These are phyloP conservation scores for Sebastolobus alascanus DNA, from an alignment of 2,797 vertebrate genomes.

Conservation along the genomic window DNA sequence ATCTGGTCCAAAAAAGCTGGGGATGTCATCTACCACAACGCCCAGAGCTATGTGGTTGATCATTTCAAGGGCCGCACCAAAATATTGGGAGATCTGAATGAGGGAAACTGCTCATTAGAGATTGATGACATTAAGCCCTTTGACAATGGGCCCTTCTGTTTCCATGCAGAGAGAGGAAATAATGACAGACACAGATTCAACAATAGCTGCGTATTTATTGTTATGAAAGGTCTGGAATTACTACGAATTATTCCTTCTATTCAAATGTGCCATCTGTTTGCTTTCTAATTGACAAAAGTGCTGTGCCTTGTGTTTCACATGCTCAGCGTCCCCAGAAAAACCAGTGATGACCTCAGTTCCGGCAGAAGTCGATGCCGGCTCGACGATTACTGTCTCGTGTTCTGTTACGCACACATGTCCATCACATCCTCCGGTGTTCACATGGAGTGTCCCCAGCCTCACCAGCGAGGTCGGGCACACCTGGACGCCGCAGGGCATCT, in stretches of 20 bases:
- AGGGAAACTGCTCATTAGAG: slow-evolving; percentile 74
- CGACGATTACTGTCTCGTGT: slow-evolving; percentile 58
- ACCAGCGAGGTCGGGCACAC: slow-evolving; percentile 39
- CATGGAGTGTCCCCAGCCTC: slow-evolving; percentile 66
- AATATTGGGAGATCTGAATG: slow-evolving; percentile 62
- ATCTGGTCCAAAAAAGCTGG: slow-evolving; percentile 68
- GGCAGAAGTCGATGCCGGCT: slow-evolving; percentile 63
- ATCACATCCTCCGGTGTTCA: slow-evolving; percentile 70
- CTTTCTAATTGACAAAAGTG: neutral
- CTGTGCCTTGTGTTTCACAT: slow-evolving; percentile 7
- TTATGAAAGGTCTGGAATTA: slow-evolving; percentile 68
- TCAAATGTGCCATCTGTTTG: neutral
- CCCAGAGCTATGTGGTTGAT: slow-evolving; percentile 47
- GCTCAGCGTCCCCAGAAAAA: slow-evolving; percentile 69
- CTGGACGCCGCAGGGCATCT: slow-evolving; percentile 34
- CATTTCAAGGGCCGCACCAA: slow-evolving; percentile 75
- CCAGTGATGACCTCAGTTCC: slow-evolving; percentile 66
- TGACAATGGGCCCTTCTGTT: slow-evolving; percentile 81
- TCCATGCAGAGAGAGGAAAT: slow-evolving; percentile 56
- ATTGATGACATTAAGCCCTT: slow-evolving; percentile 75
- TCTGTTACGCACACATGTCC: slow-evolving; percentile 76
- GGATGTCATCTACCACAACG: slow-evolving; percentile 68
- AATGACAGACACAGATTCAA: slow-evolving; percentile 60
- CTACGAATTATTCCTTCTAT: neutral
- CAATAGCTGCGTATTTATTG: slow-evolving; percentile 77